Percentiles rank a stretch among this genome's conserved stretches.
Evolutionary conservation across 2,113 vertebrate genomes (phyloP).

Genomic region (Malurus cyaneus): DNA sequence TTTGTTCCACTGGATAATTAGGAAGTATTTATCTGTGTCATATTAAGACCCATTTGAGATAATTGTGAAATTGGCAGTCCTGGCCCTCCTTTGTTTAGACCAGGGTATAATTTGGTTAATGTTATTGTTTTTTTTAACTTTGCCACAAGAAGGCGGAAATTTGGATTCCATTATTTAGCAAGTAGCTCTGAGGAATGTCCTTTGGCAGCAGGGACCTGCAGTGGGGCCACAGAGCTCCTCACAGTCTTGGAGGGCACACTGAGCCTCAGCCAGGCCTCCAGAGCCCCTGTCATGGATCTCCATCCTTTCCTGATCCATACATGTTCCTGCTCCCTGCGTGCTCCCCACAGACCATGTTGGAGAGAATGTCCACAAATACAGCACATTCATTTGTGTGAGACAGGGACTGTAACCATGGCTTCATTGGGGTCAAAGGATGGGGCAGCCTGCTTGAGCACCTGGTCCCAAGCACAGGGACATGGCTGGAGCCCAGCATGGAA

Average conservation of each 20-base stretch:
- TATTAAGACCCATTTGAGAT: constrained; percentile 52
- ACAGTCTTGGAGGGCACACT: background rate
- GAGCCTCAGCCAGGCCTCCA: background rate
- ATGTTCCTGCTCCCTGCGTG: background rate
- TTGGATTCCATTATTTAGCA: constrained; percentile 38
- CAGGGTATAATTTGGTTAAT: constrained; percentile 59
- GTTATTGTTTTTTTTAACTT: constrained; percentile 24
- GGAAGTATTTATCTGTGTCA: constrained; percentile 63
- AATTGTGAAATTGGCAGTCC: constrained; percentile 55
- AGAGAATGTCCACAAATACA: background rate
- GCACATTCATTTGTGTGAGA: background rate
- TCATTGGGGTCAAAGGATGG: background rate
- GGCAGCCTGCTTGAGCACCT: background rate
- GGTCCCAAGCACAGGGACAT: accelerated
- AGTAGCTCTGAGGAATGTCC: constrained; percentile 46
- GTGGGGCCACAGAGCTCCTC: background rate
- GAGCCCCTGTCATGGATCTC: background rate
- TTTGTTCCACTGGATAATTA: constrained; percentile 57
- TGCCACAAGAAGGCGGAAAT: constrained; percentile 57
- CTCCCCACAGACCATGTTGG: accelerated
- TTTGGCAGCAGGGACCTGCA: background rate
- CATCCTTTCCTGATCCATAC: background rate
- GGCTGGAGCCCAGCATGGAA: background rate
- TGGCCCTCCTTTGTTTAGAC: constrained; percentile 48
- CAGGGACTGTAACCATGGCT: background rate